Evolutionary conservation across 2,888 invertebrate species (phyloP), one percentile per base, ranked within the genome.

Genomic region (Julus scanicus): DNA sequence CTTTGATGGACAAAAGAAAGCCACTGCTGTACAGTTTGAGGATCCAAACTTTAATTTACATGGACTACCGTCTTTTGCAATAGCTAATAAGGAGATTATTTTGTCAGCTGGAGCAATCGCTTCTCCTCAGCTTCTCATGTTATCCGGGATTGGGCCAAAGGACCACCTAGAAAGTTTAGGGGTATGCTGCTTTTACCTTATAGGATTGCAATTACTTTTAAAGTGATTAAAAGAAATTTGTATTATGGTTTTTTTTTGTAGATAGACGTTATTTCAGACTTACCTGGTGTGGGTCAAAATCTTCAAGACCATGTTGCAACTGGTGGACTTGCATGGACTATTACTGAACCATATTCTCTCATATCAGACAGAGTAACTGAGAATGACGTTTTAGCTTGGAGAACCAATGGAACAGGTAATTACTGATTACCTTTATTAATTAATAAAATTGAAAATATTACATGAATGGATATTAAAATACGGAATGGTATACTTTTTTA

Each of bases 291-390:
- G 0, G 98, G 98, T 0, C 94, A 95, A 89, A 97, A 97, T 91
- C 93, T 98, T 53, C 97, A 97, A 92, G 97, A 98, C 91, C 97
- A 98, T 91, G 95, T 97, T 17, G 97, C 96, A 0, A 93, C 97
- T 0, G 97, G 97, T 0, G 97, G 97, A 0, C 92, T 97, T 20
- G 95, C 97, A 0, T 98, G 88, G 88, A 84, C 49, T 8, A 37
- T 88, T 44, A 84, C 40, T 88, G n/a, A 40, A n/a, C 86, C 86
- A 57, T 48, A 29, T 53, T 49, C 57, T n/a, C 49, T 49, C 17
- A 86, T 53, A 29, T 4, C 29, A 6, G 29, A 53, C 6, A 20
- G 39, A 57, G 9, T 57, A 29, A 86, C 39, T 8, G 39, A 48
- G 5, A 2, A 49, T 57, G 40, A 0, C 57, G 11, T 40, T 29